Evolutionary conservation across 2,888 invertebrate species (phyloP), one percentile per base, ranked within the genome.

Genomic region (Sussaba pulchella): DNA sequence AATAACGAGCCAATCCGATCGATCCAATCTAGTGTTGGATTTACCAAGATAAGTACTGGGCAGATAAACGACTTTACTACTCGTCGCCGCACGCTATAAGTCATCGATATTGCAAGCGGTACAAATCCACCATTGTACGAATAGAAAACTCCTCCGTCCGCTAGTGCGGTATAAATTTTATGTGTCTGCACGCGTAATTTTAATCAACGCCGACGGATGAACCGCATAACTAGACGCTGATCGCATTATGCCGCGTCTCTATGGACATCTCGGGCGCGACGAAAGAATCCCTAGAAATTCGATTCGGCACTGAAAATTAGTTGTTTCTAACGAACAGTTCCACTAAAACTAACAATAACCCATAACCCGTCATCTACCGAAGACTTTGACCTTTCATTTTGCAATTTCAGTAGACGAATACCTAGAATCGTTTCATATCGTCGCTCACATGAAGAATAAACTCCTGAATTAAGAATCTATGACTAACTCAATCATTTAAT

Each of bases 101-200:
- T 31, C 31, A 3, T 47, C 26, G 26, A 19, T 45, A 14, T 64
- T 17, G 21, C 17, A 12, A 10, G 17, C 64, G 17, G 24, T 14
- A 47, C 45, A 1, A 19, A 47, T 26, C 50, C 50, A 47, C 14
- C 19, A 3, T 19, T 21, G 52, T 10, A 1, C 50, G n/a, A 52
- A 64, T 14, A 47, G 26, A 61, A 45, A 17, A 10, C 26, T 45
- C 4, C 19, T 36, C 21, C 43, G 24, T 43, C 57, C 45, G 19
- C 17, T 10, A 50, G 47, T 66, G 31, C 36, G 36, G 8, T 19
- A 36, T 50, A 66, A 66, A 66, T 50, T 50, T 66, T 50, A 66
- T n/a, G 19, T 50, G 50, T 36, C 8, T 12, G 47, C n/a, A 24
- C 36, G 66, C 21, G 39, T 66, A 50, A 66, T 66, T 66, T n/a